A percentile compares a stretch with the other conserved stretches of the same genome.
Conservation (phyloP, 2,113 vertebrate species). For the Phrynosoma blainvillii region DNA sequence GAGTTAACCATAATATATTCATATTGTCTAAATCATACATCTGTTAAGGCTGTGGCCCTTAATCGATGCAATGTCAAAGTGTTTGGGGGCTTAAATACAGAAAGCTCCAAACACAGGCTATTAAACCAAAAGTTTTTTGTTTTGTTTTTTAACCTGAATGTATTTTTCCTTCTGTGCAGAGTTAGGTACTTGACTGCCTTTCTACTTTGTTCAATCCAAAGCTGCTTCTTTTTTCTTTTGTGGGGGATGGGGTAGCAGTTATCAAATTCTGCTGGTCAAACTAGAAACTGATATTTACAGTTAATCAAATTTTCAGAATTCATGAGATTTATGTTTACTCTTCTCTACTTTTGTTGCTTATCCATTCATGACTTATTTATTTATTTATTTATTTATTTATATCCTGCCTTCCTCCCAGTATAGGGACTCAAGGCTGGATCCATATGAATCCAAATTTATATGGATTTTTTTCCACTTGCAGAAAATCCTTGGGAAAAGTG, state of each 20-base stretch:
- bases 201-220: constrained; percentile 1
- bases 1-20: no score
- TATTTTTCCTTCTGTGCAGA: not conserved
- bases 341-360: not conserved
- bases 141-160: not conserved
- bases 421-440: no score
- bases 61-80: not conserved
- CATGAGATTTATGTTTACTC: not conserved
- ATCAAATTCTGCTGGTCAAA: not conserved
- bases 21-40: not conserved
- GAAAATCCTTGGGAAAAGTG: not conserved
- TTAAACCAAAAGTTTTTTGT: not conserved
- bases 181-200: not conserved
- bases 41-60: not conserved
- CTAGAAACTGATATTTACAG: not conserved
- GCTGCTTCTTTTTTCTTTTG: not conserved
- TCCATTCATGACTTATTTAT: not conserved
- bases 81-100: not conserved
- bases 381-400: no score
- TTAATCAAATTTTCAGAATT: constrained; percentile 9
- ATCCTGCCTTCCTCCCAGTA: no score
- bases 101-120: not conserved
- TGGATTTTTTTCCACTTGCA: not conserved
- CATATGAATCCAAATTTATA: not conserved
- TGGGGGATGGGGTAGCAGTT: no score